These are phyloP conservation scores for Notodonta dromedarius DNA, from an alignment of 2,888 invertebrate species.

Conservation along the genomic window DNA sequence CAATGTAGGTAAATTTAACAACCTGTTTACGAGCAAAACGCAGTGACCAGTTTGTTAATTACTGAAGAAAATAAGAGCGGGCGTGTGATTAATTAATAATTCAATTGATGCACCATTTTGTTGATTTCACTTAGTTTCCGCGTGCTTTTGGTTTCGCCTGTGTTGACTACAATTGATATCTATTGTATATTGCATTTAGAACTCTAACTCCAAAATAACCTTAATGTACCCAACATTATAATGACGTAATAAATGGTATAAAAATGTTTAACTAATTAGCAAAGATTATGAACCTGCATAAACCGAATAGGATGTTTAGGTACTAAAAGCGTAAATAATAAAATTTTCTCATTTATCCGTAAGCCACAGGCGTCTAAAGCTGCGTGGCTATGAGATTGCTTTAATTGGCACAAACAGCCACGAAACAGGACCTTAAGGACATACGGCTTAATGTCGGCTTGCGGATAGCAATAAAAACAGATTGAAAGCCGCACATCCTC, in stretches of 20 bases:
- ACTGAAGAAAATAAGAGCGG: background rate
- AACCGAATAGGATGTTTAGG: too few species aligned
- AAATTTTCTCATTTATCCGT: constrained; percentile 9
- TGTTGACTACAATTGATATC: too few species aligned
- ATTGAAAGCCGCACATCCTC: constrained; percentile 22
- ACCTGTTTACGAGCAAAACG: background rate
- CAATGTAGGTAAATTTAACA: background rate
- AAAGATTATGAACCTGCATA: too few species aligned
- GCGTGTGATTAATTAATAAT: too few species aligned
- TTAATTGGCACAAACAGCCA: constrained; percentile 26
- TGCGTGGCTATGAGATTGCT: constrained; percentile 17
- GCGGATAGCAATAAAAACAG: constrained; percentile 27
- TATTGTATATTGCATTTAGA: too few species aligned
- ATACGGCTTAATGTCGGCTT: constrained; percentile 26
- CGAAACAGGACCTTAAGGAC: constrained; percentile 31
- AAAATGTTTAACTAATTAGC: too few species aligned
- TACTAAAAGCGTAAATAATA: background rate
- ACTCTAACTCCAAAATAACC: too few species aligned
- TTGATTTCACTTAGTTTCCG: too few species aligned
- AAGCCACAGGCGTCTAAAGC: constrained; percentile 10
- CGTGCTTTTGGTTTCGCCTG: too few species aligned
- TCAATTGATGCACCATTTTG: too few species aligned
- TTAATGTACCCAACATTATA: too few species aligned
- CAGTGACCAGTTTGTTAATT: background rate
- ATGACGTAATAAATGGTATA: too few species aligned